A percentile compares a stretch with the other conserved stretches of the same genome.
Evolutionary conservation across 2,888 invertebrate genomes (phyloP).

Genomic region (Rhabditoides inermis): DNA sequence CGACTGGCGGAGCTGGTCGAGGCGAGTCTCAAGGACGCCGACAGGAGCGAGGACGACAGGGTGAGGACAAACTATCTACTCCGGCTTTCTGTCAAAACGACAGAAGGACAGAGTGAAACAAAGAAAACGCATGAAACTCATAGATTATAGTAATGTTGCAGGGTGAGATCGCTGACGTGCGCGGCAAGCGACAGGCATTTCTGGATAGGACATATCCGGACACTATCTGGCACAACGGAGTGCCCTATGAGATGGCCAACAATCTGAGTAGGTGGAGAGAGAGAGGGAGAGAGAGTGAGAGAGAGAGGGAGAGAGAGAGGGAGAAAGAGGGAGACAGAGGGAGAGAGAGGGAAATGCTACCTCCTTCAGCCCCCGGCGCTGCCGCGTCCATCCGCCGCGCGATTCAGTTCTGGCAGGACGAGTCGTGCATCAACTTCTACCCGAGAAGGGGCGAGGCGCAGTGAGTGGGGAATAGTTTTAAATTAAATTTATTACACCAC

Average conservation of each 20-base stretch:
- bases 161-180: no score
- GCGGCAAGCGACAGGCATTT: conserved; percentile 10
- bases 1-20: conserved; percentile 17
- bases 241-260: no score
- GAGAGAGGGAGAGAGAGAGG: no score
- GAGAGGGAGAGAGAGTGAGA: no score
- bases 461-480: no score
- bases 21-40: conserved; percentile 8
- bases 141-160: no score
- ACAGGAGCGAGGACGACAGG: no score
- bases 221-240: conserved; percentile 25
- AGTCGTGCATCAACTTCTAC: conserved; percentile 30
- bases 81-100: background rate
- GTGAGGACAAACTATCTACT: background rate
- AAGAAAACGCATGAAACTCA: background rate
- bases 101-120: background rate
- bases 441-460: no score
- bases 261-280: no score
- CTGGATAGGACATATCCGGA: conserved; percentile 20
- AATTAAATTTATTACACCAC: no score
- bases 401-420: conserved; percentile 29
- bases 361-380: conserved; percentile 11
- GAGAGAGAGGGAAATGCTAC: no score
- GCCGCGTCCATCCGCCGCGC: conserved; percentile 17
- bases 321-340: no score